Percentiles rank a stretch among this genome's conserved stretches.
Evolutionary conservation across 2,113 vertebrate genomes (phyloP).

Genomic region (Tringa solitaria): DNA sequence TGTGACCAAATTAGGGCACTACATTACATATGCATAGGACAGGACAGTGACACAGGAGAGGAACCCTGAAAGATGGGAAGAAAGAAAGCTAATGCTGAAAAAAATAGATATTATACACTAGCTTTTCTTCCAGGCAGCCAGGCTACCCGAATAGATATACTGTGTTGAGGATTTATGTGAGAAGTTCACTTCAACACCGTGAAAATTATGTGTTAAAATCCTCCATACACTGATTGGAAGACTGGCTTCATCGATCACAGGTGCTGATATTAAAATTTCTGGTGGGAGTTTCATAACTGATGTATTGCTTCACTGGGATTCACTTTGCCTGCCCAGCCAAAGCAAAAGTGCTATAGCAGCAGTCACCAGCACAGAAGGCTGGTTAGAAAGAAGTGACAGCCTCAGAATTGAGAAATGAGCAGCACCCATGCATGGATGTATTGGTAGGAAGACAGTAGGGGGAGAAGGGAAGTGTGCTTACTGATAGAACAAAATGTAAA

Average conservation of each 20-base stretch:
- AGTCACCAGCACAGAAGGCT: slow-evolving; percentile 27
- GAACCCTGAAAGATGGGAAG: neutral
- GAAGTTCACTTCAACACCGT: slow-evolving; percentile 29
- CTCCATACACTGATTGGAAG: slow-evolving; percentile 12
- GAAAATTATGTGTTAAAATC: slow-evolving; percentile 42
- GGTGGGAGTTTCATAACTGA: slow-evolving; percentile 30
- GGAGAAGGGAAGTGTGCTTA: slow-evolving; percentile 19
- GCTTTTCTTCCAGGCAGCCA: neutral
- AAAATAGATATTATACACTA: neutral
- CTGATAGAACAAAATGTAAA: slow-evolving; percentile 29
- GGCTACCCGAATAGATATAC: neutral
- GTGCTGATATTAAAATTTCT: slow-evolving; percentile 27
- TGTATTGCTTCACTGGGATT: neutral
- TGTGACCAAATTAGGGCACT: neutral
- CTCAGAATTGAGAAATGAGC: slow-evolving; percentile 22
- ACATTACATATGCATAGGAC: neutral
- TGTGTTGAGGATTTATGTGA: neutral
- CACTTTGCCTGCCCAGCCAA: slow-evolving; percentile 2
- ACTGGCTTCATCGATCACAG: slow-evolving; percentile 28
- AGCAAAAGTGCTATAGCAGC: slow-evolving; percentile 40
- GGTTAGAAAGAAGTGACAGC: slow-evolving; percentile 11
- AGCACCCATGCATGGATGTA: neutral
- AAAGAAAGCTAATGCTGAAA: neutral
- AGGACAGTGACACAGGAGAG: neutral
- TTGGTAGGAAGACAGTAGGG: neutral